Percentiles rank a stretch among this genome's conserved stretches.
These are phyloP conservation scores for Lateolabrax maculatus DNA, from an alignment of 2,797 vertebrate genomes.

Conservation along the genomic window DNA sequence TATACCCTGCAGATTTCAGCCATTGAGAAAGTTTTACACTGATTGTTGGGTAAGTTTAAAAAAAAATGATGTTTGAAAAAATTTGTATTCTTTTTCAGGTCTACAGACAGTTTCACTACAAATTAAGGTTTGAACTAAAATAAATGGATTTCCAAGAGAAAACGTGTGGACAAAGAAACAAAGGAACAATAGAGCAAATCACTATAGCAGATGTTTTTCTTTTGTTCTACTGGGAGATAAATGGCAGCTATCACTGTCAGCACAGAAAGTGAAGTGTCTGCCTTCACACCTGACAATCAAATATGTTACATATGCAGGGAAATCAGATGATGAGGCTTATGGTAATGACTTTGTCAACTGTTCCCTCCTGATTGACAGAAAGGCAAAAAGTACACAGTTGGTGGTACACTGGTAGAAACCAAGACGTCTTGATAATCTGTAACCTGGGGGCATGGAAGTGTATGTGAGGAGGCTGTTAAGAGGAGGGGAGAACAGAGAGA, in stretches of 20 bases:
- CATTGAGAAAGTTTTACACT: neutral
- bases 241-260: constrained; percentile 22
- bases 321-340: constrained; percentile 18
- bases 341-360: constrained; percentile 42
- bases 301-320: neutral
- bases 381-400: neutral
- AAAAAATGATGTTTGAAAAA: too few species aligned
- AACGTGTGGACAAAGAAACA: neutral
- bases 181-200: neutral
- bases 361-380: constrained; percentile 14
- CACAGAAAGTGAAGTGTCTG: constrained; percentile 4
- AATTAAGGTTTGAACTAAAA: neutral
- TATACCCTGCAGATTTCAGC: neutral
- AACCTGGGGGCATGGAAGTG: constrained; percentile 40
- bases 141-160: neutral
- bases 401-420: constrained; percentile 11
- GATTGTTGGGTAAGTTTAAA: neutral
- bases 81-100: neutral
- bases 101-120: neutral
- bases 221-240: constrained; percentile 6
- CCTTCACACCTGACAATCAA: constrained; percentile 21
- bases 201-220: neutral
- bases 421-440: constrained; percentile 34
- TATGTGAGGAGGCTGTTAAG: constrained; percentile 17
- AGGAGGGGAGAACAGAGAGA: neutral